Evolutionary conservation across 2,888 invertebrate genomes (phyloP).

Genomic region (Stenchaetothrips biformis): DNA sequence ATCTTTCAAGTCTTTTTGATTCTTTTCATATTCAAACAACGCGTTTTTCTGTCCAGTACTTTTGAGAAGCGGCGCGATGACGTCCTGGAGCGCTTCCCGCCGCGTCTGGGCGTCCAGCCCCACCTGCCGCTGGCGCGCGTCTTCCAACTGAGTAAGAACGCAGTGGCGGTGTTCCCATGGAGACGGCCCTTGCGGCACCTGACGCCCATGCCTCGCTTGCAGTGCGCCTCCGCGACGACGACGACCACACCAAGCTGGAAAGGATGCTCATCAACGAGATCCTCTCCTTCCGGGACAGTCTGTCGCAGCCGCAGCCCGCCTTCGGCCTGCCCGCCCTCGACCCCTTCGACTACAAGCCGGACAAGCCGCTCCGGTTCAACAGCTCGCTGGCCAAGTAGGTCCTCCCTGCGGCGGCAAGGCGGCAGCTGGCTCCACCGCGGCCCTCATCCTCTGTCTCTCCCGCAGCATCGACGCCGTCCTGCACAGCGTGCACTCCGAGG

Average conservation of each 20-base stretch:
- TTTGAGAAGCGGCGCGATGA: no score
- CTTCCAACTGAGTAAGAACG: neutral
- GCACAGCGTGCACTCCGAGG: neutral
- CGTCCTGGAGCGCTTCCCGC: neutral
- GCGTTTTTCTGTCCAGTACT: no score
- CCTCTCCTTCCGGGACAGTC: neutral
- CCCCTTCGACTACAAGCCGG: neutral
- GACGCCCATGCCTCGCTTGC: neutral
- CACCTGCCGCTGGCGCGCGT: neutral
- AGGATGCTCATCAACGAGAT: neutral
- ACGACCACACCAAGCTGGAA: conserved; percentile 4
- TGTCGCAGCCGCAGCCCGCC: neutral
- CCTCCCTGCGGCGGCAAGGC: neutral
- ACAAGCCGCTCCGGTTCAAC: neutral
- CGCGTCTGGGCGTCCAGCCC: neutral
- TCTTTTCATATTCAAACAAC: no score
- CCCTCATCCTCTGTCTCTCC: neutral
- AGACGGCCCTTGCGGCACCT: neutral
- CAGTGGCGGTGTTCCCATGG: neutral
- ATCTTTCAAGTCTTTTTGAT: no score
- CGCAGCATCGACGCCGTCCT: neutral
- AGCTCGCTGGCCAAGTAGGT: neutral
- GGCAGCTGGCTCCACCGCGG: neutral
- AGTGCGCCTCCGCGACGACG: neutral
- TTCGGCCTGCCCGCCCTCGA: neutral